A percentile compares a stretch with the other conserved stretches of the same genome.
phyloP scores from a whole-genome alignment of 2,888 invertebrate genomes.

The Caenorhabditis doughertyi region DNA sequence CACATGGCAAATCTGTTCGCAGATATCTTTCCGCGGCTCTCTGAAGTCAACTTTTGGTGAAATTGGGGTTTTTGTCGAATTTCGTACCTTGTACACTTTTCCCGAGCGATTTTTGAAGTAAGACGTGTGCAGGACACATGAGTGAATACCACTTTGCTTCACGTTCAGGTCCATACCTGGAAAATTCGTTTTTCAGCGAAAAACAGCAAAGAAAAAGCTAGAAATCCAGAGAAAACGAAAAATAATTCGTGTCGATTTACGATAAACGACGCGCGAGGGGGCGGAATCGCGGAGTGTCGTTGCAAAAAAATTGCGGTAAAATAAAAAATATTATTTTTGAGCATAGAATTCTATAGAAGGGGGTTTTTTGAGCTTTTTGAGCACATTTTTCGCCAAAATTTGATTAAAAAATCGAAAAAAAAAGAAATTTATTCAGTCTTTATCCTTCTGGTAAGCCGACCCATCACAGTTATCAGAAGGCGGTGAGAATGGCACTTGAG shows the following conservation, averaged over 20 bases:
- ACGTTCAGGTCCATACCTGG: slow-evolving; percentile 75
- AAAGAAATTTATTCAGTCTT: too few relatives aligned
- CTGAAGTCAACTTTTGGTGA: slow-evolving; percentile 67
- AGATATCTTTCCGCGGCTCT: slow-evolving; percentile 78
- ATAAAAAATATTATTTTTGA: too few relatives aligned
- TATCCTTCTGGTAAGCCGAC: too few relatives aligned
- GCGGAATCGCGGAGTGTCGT: slow-evolving; percentile 29
- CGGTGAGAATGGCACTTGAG: too few relatives aligned
- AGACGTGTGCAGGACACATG: slow-evolving; percentile 62
- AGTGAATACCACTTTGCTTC: slow-evolving; percentile 75
- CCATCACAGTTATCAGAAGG: too few relatives aligned
- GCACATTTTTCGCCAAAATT: too few relatives aligned
- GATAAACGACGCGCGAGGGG: slow-evolving; percentile 8
- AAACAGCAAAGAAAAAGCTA: background rate
- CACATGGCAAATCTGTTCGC: slow-evolving; percentile 79
- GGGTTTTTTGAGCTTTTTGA: too few relatives aligned
- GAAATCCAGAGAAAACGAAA: background rate
- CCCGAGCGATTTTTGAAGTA: slow-evolving; percentile 74
- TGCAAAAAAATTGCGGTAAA: too few relatives aligned
- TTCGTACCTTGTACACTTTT: slow-evolving; percentile 64
- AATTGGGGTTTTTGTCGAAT: background rate
- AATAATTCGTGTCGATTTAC: slow-evolving; percentile 40
- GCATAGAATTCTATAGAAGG: too few relatives aligned
- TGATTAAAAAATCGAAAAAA: too few relatives aligned
- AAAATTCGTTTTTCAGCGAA: background rate